Evolutionary conservation across 2,113 vertebrate genomes (phyloP).

Genomic region (Thermophis baileyi): DNA sequence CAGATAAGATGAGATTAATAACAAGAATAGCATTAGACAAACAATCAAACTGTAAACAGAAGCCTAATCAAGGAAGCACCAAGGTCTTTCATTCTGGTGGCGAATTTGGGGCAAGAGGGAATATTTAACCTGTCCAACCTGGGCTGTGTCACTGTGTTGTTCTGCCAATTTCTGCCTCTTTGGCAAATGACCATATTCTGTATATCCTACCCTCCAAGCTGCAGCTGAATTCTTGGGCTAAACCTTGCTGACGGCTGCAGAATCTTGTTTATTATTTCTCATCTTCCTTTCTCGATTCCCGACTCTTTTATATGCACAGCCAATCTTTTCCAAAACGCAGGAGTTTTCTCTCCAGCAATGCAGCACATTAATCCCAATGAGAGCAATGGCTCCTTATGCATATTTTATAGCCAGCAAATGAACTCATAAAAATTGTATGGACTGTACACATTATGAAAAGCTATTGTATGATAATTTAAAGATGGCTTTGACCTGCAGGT

Average conservation of each 20-base stretch:
- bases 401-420: slow-evolving; percentile 72
- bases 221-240: slow-evolving; percentile 33
- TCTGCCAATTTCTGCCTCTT: not conserved
- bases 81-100: not conserved
- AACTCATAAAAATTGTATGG: slow-evolving; percentile 60
- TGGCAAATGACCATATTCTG: not conserved
- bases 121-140: slow-evolving; percentile 47
- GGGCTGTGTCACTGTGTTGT: slow-evolving; percentile 6
- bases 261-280: slow-evolving; percentile 46
- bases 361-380: slow-evolving; percentile 41
- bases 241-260: slow-evolving; percentile 42
- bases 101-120: slow-evolving; percentile 29
- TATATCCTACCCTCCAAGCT: not conserved
- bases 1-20: not conserved
- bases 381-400: slow-evolving; percentile 50
- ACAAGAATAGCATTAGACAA: not conserved
- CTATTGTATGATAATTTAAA: slow-evolving; percentile 7
- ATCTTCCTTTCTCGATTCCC: slow-evolving; percentile 24
- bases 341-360: slow-evolving; percentile 38
- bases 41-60: not conserved
- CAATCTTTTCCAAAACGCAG: slow-evolving; percentile 32
- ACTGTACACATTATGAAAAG: slow-evolving; percentile 26
- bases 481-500: slow-evolving; percentile 26
- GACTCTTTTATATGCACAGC: slow-evolving; percentile 16
- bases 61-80: not conserved